Evolutionary conservation across 2,797 vertebrate genomes (phyloP), one percentile per base, ranked within the genome.

Genomic region (Hozukius guyotensis): DNA sequence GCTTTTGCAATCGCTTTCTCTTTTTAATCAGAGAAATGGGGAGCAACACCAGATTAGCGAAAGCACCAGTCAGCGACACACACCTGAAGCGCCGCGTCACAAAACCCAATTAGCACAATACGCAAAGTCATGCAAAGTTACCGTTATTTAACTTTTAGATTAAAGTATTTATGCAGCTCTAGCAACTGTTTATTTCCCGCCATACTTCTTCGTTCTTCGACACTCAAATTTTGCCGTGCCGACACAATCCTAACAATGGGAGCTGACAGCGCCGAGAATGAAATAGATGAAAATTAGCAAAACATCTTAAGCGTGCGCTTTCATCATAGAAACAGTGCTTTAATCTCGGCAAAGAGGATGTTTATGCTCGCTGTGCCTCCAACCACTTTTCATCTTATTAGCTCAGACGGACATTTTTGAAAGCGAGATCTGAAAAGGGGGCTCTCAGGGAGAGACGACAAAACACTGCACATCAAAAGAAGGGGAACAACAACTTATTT

Each of bases 271-370:
- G 79, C 80, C 18, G 70, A 32, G 82, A 87, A 83, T 55, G 66
- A 88, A 89, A 91, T 53, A 36, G 82, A 82, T 32, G 80, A 29
- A 92, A 92, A 93, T 92, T 87, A 92, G 83, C 77, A 74, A 92
- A 90, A 91, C 86, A 89, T 86, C 80, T 61, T 61, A 76, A 87
- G 81, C 73, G 25, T 68, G 85, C 82, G 76, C 91, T 92, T 93
- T 93, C 87, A 92, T 92, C 87, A 78, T 10, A 8, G 77, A 85
- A 86, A 84, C 66, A 42, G 32, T n/a, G 81, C 93, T 94, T 94
- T 95, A 92, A 94, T 94, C 91, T 94, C 77, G 29, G 81, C 73
- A 76, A 88, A 90, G 79, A 81, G 75, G 83, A 81, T 90, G 88
- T 89, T 93, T 88, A 81, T 81, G 82, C 86, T 83, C 63, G 67